Base-by-base conservation (phyloP, 1,140 invertebrate genomes). In the Whitmania pigra region DNA sequence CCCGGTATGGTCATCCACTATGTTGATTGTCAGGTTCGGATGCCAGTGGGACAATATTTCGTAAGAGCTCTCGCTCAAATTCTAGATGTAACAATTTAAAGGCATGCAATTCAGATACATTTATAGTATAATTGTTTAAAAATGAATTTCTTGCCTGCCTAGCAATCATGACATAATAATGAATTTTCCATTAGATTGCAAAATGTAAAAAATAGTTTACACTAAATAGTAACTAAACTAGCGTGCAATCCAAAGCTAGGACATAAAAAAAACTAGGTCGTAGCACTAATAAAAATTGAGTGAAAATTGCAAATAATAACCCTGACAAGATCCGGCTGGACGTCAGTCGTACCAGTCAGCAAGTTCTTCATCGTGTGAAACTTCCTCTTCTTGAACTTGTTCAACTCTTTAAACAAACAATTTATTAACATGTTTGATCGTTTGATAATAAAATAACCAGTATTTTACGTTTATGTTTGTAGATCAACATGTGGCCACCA, bases 21-120 rank as follows among this genome's bases (percentile, higher is more conserved):
- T 80, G 83, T 96, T 97, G 36, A 99, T 85, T 0, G 96, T 99
- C 73, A 99, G 81, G 85, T 99, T 99, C 0, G 94, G 93, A 87
- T 99, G 97, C 95, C 95, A 99, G 82, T 98, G 94, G 20, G 94
- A 97, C 0, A 98, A 82, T 74, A 97, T 90, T 84, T 95, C 91
- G 77, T 88, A 88, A 13, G 89, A 89, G 86, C 91, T 91, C 81
- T 88, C 54, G 15, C 11, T 73, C 43, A 83, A 72, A 79, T 81
- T 72, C 74, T 73, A 75, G 67, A 76, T 36, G 31, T 36, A 36
- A 36, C 31, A 36, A 36, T 36, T 36, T n/a, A n/a, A 36, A 36
- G 31, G 6, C 31, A 3, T 36, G 6, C 31, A 36, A 36, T 36
- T n/a, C n/a, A n/a, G n/a, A n/a, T n/a, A n/a, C n/a, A n/a, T n/a